Percentiles rank a stretch among this genome's conserved stretches.
These are phyloP conservation scores for Anolis apletophallus DNA, from an alignment of 2,797 vertebrate species.

Conservation along the genomic window DNA sequence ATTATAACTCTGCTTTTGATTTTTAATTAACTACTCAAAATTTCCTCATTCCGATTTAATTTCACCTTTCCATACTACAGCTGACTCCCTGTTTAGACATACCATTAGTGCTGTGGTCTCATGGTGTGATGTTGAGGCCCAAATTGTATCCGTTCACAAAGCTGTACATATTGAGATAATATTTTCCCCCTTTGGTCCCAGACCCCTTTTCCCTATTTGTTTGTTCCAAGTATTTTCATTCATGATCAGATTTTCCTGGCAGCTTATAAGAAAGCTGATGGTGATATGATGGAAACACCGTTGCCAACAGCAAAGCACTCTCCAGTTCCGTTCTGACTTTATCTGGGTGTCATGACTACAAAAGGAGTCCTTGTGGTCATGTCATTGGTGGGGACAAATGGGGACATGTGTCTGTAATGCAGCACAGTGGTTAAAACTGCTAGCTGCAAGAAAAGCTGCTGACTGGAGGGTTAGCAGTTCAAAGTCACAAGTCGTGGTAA, in stretches of 20 bases:
- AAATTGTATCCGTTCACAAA: conserved; percentile 22
- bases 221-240: neutral
- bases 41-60: conserved; percentile 57
- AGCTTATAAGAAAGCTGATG: neutral
- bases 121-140: conserved; percentile 36
- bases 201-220: neutral
- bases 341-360: too few relatives aligned
- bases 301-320: neutral
- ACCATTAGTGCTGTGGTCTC: conserved; percentile 42
- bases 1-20: conserved; percentile 64
- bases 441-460: too few relatives aligned
- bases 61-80: conserved; percentile 57
- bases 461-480: too few relatives aligned
- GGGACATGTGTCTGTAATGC: too few relatives aligned
- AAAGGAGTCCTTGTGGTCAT: too few relatives aligned
- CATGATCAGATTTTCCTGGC: neutral
- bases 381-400: too few relatives aligned
- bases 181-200: neutral
- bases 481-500: too few relatives aligned
- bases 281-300: neutral
- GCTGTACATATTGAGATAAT: conserved; percentile 27
- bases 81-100: conserved; percentile 59
- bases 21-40: conserved; percentile 72
- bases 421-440: too few relatives aligned
- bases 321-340: too few relatives aligned